Evolutionary conservation across 2,113 vertebrate genomes (phyloP), one percentile per base, ranked within the genome.

Genomic region (Mormyrus iriodes): DNA sequence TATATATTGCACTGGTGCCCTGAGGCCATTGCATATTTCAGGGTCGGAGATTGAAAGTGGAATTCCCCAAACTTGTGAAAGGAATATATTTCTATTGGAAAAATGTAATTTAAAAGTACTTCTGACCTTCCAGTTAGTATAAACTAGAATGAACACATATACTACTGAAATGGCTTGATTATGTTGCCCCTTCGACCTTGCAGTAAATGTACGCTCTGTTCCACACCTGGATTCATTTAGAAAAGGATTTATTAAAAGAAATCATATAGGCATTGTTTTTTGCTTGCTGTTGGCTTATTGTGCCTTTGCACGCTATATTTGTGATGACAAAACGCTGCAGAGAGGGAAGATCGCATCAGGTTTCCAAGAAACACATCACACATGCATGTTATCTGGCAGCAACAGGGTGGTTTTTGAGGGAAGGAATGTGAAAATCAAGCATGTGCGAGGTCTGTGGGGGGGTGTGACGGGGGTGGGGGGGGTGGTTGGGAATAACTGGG

Each of bases 41-140:
- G 73, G 73, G 73, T 79, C 73, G 35, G 31, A 35, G 73, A 79
- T 69, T 69, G 61, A 69, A 69, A 69, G 61, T 69, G 35, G 6
- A 79, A 42, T 79, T 79, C 35, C 73, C 31, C 35, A 79, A 79
- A 79, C 73, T 79, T 79, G 73, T 79, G 73, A 79, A 79, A 35
- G 35, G 31, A 39, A 79, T 39, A 79, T 79, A 79, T 79, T 79
- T 79, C 73, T 79, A 79, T 42, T 79, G 35, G 35, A 79, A 42
- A 79, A 79, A 79, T 79, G 31, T 79, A 39, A 79, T 79, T 79
- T 79, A 79, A 79, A 79, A 79, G 73, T 79, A 79, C 35, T 79
- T 79, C 35, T 79, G 73, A 79, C 73, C 73, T 35, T 79, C 73
- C 73, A 42, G 31, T 79, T 79, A 39, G 73, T 42, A 79, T 19